These are phyloP conservation scores for Ciconia boyciana DNA, from an alignment of 2,113 vertebrate genomes.

Conservation along the genomic window DNA sequence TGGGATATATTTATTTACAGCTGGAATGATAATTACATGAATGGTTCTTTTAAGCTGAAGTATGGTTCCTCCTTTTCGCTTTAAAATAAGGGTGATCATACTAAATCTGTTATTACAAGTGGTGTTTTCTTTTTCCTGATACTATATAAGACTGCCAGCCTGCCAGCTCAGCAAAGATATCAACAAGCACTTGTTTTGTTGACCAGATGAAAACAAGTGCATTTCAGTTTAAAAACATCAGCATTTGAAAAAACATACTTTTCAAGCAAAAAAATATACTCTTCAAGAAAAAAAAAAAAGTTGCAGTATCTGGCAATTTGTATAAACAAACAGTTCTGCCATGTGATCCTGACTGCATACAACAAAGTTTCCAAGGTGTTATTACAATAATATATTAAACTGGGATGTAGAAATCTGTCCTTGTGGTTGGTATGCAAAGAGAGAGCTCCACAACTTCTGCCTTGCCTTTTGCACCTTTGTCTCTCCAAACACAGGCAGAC, in stretches of 20 bases:
- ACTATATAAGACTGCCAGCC: constrained; percentile 23
- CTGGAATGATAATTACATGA: constrained; percentile 72
- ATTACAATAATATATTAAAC: neutral
- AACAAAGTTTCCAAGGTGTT: neutral
- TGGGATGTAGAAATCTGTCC: neutral
- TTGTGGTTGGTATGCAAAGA: neutral
- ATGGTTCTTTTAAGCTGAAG: constrained; percentile 57
- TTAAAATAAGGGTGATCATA: constrained; percentile 60
- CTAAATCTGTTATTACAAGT: constrained; percentile 72
- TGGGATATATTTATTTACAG: constrained; percentile 72
- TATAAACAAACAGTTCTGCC: neutral
- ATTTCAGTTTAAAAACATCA: neutral
- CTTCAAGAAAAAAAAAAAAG: neutral
- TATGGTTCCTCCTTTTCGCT: constrained; percentile 50
- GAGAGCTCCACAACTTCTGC: neutral
- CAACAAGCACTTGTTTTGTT: constrained; percentile 43
- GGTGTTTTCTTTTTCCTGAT: constrained; percentile 54
- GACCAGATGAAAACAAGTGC: neutral
- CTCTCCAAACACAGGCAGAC: neutral
- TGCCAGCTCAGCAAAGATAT: constrained; percentile 68
- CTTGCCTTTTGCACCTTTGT: neutral
- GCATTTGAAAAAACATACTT: neutral
- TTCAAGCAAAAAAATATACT: neutral
- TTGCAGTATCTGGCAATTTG: neutral
- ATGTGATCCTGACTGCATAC: neutral